These are phyloP conservation scores for Peromyscus nudipes DNA, from an alignment of 2,797 vertebrate species.

Conservation along the genomic window DNA sequence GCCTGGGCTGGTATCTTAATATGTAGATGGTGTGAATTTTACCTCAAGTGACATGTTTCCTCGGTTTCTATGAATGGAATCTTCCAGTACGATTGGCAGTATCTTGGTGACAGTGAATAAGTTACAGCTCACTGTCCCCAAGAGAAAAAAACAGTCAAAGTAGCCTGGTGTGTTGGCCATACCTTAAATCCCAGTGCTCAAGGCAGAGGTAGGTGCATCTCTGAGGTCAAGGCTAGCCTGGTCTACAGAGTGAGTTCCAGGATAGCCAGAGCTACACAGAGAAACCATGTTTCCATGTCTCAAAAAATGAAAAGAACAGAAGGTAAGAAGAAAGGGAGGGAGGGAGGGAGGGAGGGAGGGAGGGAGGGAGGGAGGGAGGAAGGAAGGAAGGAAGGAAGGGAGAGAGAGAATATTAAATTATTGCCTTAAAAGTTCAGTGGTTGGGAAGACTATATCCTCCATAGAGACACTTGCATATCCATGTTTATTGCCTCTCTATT, in stretches of 20 bases:
- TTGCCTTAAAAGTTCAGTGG: neutral
- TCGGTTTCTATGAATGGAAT: neutral
- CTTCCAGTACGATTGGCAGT: neutral
- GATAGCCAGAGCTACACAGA: neutral
- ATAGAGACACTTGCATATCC: neutral
- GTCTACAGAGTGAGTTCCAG: neutral
- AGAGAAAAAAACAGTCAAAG: neutral
- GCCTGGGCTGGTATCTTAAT: neutral
- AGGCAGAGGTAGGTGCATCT: neutral
- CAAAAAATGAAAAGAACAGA: neutral
- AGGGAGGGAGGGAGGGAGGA: too few relatives aligned
- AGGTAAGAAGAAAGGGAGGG: too few relatives aligned
- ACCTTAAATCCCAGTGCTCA: neutral
- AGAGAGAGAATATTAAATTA: neutral
- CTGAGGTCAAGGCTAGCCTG: neutral
- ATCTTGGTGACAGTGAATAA: neutral
- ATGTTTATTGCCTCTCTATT: neutral
- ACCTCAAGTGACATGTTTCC: neutral
- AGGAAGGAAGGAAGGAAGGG: too few relatives aligned
- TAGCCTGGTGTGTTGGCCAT: too few relatives aligned
- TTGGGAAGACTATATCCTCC: neutral
- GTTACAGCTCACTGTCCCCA: neutral
- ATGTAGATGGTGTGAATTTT: neutral
- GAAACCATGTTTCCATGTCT: neutral
- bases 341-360: neutral